These are phyloP conservation scores for Boleophthalmus pectinirostris DNA, from an alignment of 2,113 vertebrate species.

Conservation along the genomic window DNA sequence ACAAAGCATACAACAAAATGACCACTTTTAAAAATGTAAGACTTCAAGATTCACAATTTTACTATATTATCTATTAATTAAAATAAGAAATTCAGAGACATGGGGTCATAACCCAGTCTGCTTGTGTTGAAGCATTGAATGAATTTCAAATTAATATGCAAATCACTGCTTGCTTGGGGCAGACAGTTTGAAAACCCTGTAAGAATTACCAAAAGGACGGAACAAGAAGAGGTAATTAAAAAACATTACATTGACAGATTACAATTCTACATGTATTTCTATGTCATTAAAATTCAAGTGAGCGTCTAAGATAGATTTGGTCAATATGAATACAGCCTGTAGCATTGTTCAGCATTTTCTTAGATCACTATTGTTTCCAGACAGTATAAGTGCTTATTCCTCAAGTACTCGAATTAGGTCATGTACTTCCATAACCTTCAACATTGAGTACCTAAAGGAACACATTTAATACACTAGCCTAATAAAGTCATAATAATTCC, in stretches of 20 bases:
- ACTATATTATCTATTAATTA: too few species aligned
- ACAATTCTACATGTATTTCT: neutral
- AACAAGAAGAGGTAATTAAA: neutral
- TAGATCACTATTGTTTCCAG: slow-evolving; percentile 21
- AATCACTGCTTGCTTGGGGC: neutral
- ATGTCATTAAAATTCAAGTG: neutral
- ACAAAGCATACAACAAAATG: slow-evolving; percentile 6
- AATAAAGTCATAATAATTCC: neutral
- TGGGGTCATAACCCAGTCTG: neutral
- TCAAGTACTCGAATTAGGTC: slow-evolving; percentile 54
- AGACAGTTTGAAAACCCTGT: neutral
- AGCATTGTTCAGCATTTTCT: slow-evolving; percentile 32
- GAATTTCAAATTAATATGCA: neutral
- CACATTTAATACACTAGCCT: neutral
- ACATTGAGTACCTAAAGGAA: neutral
- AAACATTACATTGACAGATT: neutral
- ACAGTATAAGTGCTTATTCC: slow-evolving; percentile 12
- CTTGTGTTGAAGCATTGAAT: neutral
- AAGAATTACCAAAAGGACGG: neutral
- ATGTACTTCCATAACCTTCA: slow-evolving; percentile 56
- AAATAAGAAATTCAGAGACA: neutral
- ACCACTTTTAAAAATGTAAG: neutral
- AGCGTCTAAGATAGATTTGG: slow-evolving; percentile 23
- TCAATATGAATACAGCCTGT: slow-evolving; percentile 21
- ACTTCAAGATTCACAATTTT: neutral